phyloP scores from a whole-genome alignment of 2,888 invertebrate genomes.

The Rugalucina vietnamica region DNA sequence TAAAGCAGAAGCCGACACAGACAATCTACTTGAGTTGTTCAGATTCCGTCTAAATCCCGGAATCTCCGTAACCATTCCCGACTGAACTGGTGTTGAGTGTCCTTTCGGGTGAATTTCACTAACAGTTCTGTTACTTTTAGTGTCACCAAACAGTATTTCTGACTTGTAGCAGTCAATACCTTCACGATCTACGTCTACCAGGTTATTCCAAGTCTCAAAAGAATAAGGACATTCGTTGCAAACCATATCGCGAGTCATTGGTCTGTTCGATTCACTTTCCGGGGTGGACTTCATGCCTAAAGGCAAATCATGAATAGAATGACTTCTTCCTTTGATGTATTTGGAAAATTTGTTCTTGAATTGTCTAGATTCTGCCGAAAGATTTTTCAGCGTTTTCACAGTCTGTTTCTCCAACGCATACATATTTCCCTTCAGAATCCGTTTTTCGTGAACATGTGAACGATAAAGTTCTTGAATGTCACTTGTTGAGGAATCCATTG shows the following conservation, averaged over 20 bases:
- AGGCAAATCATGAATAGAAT: background rate
- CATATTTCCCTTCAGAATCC: conserved; percentile 35
- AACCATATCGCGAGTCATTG: conserved; percentile 20
- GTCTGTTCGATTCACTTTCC: background rate
- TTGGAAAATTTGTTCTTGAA: conserved; percentile 35
- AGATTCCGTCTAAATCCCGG: background rate
- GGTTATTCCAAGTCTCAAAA: conserved; percentile 42
- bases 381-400: conserved; percentile 27
- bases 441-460: conserved; percentile 45
- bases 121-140: too few species aligned
- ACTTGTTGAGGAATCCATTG: background rate
- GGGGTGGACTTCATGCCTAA: background rate
- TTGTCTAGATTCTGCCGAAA: conserved; percentile 19
- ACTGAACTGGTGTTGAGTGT: background rate
- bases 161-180: conserved; percentile 45
- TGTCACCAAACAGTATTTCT: conserved; percentile 10
- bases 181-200: conserved; percentile 28
- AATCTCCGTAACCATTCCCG: background rate
- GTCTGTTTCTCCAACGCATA: conserved; percentile 24
- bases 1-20: background rate
- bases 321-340: background rate
- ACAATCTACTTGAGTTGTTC: background rate
- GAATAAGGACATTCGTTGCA: conserved; percentile 48
- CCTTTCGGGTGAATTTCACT: too few species aligned
- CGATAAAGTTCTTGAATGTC: conserved; percentile 45